Percentiles rank a stretch among this genome's conserved stretches.
phyloP scores from a whole-genome alignment of 2,888 invertebrate species.

The Periphyllus acericola region DNA sequence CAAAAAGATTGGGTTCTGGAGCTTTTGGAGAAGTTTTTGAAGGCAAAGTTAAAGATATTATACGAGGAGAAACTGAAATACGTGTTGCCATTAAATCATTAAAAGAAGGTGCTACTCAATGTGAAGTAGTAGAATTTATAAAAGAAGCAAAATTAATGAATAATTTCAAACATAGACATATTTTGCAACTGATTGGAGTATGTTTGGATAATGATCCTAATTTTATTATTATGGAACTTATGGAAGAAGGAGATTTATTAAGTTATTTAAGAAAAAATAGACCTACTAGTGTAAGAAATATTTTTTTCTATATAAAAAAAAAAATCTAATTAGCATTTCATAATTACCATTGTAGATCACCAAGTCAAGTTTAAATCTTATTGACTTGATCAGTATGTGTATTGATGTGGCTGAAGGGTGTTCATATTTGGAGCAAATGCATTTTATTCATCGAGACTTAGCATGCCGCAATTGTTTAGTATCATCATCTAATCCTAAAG shows the following conservation, averaged over 20 bases:
- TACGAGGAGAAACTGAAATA: constrained; percentile 72
- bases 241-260: constrained; percentile 96
- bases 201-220: constrained; percentile 94
- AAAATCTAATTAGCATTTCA: not conserved
- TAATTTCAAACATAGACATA: constrained; percentile 96
- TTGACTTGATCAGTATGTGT: constrained; percentile 91
- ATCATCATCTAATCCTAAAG: constrained; percentile 75
- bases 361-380: constrained; percentile 72
- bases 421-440: constrained; percentile 94
- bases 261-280: constrained; percentile 88
- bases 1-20: constrained; percentile 92
- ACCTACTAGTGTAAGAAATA: constrained; percentile 67
- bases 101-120: constrained; percentile 88
- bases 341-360: constrained; percentile 41
- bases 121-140: constrained; percentile 91
- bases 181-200: constrained; percentile 90
- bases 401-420: constrained; percentile 96
- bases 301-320: too few species aligned
- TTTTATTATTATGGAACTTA: constrained; percentile 94
- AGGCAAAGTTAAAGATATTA: constrained; percentile 81
- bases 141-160: constrained; percentile 98
- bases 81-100: constrained; percentile 95
- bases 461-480: constrained; percentile 97
- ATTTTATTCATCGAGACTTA: constrained; percentile 96
- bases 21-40: constrained; percentile 98